Evolutionary conservation across 2,797 vertebrate genomes (phyloP).

Genomic region (Poecilia wingei): DNA sequence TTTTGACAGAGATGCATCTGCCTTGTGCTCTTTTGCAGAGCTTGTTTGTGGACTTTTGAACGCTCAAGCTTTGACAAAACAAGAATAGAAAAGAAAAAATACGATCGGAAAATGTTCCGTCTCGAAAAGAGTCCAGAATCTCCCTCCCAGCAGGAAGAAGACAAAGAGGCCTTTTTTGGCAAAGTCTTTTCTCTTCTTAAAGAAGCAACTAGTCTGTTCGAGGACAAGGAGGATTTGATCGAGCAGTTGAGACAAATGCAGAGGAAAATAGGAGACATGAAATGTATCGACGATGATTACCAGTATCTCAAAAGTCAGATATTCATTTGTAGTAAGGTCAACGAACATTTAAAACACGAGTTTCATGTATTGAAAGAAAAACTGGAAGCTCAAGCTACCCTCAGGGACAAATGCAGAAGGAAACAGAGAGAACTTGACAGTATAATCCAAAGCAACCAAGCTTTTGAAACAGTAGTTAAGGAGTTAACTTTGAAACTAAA

Average conservation of each 20-base stretch:
- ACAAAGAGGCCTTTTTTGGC: neutral
- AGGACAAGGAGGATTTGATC: neutral
- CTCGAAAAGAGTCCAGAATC: neutral
- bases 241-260: neutral
- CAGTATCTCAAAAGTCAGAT: neutral
- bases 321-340: neutral
- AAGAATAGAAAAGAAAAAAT: neutral
- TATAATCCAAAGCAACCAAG: neutral
- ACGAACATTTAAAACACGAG: neutral
- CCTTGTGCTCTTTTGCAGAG: too few species aligned
- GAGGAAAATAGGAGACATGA: neutral
- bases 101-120: neutral
- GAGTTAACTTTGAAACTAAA: neutral
- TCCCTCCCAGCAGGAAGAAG: neutral
- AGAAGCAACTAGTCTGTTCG: neutral
- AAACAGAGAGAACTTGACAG: neutral
- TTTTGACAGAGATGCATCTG: too few species aligned
- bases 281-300: neutral
- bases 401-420: neutral
- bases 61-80: neutral
- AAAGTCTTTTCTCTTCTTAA: neutral
- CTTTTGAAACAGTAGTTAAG: neutral
- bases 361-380: neutral
- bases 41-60: neutral
- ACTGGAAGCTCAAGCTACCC: neutral